These are phyloP conservation scores for Aphelenchoides fujianensis DNA, from an alignment of 1,140 invertebrate species.

Conservation along the genomic window DNA sequence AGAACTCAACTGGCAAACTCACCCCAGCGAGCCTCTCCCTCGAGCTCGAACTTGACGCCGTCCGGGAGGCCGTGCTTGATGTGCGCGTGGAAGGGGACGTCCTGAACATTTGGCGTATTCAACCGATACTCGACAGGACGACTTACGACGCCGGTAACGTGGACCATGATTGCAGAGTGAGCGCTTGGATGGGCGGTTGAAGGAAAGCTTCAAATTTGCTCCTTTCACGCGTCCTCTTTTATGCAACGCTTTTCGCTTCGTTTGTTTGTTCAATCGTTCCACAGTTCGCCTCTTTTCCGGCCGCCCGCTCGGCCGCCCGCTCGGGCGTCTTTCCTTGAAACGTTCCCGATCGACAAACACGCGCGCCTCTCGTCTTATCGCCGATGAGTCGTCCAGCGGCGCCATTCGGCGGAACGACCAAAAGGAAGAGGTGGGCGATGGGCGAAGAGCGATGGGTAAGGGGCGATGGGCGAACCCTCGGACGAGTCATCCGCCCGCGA, in stretches of 20 bases:
- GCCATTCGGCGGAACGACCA: no score
- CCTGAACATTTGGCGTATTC: no score
- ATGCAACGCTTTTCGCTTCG: neutral
- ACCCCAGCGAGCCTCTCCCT: neutral
- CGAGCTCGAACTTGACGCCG: neutral
- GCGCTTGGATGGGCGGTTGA: neutral
- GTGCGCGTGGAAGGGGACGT: neutral
- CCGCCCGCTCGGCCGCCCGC: no score
- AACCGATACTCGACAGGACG: no score
- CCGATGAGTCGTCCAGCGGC: no score
- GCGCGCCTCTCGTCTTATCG: no score
- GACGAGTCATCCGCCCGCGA: no score
- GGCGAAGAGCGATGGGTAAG: no score
- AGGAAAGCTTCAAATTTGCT: neutral
- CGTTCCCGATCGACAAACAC: no score
- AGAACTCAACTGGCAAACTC: no score
- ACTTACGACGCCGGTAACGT: neutral
- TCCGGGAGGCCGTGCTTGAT: neutral
- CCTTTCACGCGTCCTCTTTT: neutral
- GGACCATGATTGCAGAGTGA: neutral
- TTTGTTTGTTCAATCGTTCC: neutral
- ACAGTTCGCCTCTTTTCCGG: neutral
- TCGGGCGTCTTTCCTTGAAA: neutral
- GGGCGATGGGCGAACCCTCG: no score
- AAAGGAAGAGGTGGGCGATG: no score